Percentiles rank a stretch among this genome's conserved stretches.
These are phyloP conservation scores for Brachionichthys hirsutus DNA, from an alignment of 2,113 vertebrate species.

Conservation along the genomic window DNA sequence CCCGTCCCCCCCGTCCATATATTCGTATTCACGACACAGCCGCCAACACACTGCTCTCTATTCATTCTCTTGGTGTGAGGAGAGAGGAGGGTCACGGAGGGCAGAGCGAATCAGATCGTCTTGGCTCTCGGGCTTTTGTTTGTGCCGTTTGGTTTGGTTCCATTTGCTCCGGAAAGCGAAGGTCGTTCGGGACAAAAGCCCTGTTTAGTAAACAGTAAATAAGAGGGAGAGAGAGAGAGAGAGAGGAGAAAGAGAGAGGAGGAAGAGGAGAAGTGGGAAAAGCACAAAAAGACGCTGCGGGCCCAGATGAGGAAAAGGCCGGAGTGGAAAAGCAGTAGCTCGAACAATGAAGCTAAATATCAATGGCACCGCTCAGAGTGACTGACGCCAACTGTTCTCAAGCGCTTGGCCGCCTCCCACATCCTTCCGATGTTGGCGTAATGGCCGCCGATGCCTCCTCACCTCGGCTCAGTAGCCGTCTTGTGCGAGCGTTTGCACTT, in stretches of 20 bases:
- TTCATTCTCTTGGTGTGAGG: conserved; percentile 73
- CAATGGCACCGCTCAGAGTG: conserved; percentile 21
- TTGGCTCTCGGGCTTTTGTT: conserved; percentile 48
- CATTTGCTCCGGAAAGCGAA: conserved; percentile 52
- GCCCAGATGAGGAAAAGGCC: conserved; percentile 18
- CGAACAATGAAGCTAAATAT: conserved; percentile 36
- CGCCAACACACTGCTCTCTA: conserved; percentile 77
- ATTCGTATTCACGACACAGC: conserved; percentile 76
- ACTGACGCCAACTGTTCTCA: background rate
- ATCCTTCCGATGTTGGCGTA: conserved; percentile 20
- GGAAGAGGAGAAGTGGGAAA: too few species aligned
- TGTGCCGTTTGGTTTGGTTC: conserved; percentile 38
- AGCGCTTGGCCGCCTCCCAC: background rate
- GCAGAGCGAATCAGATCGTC: conserved; percentile 61
- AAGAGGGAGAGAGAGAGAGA: conserved; percentile 18
- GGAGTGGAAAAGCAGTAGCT: background rate
- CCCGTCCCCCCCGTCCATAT: conserved; percentile 39
- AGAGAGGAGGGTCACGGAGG: conserved; percentile 52
- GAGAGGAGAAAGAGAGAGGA: conserved; percentile 18
- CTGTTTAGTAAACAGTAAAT: conserved; percentile 30
- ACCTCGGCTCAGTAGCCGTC: conserved; percentile 31
- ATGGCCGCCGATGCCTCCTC: conserved; percentile 20
- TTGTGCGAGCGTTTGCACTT: conserved; percentile 5
- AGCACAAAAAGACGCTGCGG: conserved; percentile 22
- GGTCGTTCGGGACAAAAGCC: conserved; percentile 44